Evolutionary conservation across 2,797 vertebrate genomes (phyloP).

Genomic region (Poeciliopsis turneri): DNA sequence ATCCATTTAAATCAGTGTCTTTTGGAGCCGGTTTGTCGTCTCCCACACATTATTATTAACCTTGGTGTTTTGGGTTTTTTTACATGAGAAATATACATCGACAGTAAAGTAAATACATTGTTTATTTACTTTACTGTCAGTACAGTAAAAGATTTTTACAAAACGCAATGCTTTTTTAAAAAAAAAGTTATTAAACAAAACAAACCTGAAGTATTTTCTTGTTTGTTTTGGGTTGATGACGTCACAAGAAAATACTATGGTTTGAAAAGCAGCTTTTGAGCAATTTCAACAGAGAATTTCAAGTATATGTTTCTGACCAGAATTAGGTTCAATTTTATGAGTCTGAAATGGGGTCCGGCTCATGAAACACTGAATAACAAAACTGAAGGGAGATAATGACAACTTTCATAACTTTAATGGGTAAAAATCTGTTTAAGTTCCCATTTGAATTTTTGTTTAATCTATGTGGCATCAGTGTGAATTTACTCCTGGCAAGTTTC

Average conservation of each 20-base stretch:
- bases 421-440: neutral
- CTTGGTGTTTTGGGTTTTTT: neutral
- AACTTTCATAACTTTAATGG: neutral
- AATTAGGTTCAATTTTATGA: neutral
- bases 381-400: neutral
- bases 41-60: conserved; percentile 3
- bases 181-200: neutral
- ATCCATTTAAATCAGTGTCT: neutral
- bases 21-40: neutral
- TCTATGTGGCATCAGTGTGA: too few species aligned
- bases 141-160: neutral
- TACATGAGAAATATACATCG: neutral
- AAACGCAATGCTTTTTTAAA: neutral
- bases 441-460: neutral
- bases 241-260: neutral
- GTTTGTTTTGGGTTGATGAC: neutral
- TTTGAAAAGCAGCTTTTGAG: neutral
- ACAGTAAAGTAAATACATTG: neutral
- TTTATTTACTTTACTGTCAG: too few species aligned
- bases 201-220: neutral
- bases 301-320: neutral
- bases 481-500: neutral
- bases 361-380: neutral
- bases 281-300: neutral
- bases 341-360: neutral